Evolutionary conservation across 92 coral and sea anemone species (phyloP).

Genomic region (Paragorgia papillata): DNA sequence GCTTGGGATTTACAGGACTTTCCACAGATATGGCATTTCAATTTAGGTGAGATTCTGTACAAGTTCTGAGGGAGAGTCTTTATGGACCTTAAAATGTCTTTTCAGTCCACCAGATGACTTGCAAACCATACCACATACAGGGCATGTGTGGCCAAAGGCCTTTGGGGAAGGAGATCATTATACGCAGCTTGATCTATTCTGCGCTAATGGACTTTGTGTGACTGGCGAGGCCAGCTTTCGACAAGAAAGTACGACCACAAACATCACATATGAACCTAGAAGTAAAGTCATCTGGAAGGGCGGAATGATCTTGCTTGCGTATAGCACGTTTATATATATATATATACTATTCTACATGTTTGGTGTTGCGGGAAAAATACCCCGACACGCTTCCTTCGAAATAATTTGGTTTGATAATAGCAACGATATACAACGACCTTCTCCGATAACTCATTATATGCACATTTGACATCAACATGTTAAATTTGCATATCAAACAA

Average conservation of each 20-base stretch:
- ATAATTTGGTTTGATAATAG: no score
- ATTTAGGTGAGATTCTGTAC: background rate
- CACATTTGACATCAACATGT: no score
- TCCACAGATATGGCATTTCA: slow-evolving; percentile 26
- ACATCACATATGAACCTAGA: no score
- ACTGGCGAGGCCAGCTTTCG: slow-evolving; percentile 11
- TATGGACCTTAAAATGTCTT: slow-evolving; percentile 27
- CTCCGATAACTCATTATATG: no score
- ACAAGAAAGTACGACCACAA: slow-evolving; percentile 12
- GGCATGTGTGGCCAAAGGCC: slow-evolving; percentile 7
- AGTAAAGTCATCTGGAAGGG: no score
- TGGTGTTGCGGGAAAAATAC: no score
- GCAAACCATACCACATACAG: slow-evolving; percentile 23
- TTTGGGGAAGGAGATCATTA: slow-evolving; percentile 4
- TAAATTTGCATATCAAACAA: no score
- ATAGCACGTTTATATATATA: no score
- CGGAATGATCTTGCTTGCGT: no score
- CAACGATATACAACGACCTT: no score
- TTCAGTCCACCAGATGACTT: slow-evolving; percentile 36
- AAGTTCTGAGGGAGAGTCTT: slow-evolving; percentile 19
- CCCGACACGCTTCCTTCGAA: no score
- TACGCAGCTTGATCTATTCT: background rate
- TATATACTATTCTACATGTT: no score
- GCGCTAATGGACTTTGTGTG: slow-evolving; percentile 14
- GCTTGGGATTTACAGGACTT: slow-evolving; percentile 25